A percentile compares a stretch with the other conserved stretches of the same genome.
Conservation (phyloP, 2,113 vertebrate species). For the Oreochromis tanganicae region DNA sequence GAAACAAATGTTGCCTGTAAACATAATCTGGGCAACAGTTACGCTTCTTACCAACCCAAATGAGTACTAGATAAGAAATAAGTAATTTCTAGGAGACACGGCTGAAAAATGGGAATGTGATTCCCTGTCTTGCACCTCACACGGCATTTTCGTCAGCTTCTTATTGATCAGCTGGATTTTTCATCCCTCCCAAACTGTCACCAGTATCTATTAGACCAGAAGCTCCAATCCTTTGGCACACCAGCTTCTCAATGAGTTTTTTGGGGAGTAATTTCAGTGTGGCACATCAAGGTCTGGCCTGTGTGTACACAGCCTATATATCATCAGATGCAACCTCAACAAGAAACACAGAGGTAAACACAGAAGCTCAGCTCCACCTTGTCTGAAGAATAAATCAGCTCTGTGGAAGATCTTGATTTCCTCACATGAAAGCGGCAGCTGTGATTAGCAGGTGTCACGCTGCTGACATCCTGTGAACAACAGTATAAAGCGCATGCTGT, state of each 20-base stretch:
- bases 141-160: not conserved
- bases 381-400: not conserved
- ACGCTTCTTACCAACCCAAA: not conserved
- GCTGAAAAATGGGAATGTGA: not conserved
- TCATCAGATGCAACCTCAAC: slow-evolving; percentile 11
- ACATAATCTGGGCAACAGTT: not conserved
- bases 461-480: slow-evolving; percentile 29
- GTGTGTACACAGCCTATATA: slow-evolving; percentile 19
- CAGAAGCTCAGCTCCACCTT: not conserved
- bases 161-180: slow-evolving; percentile 27
- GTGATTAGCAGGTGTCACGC: slow-evolving; percentile 17
- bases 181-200: slow-evolving; percentile 42
- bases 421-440: slow-evolving; percentile 25
- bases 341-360: not conserved
- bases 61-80: not conserved
- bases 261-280: slow-evolving; percentile 46
- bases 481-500: slow-evolving; percentile 23
- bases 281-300: not conserved
- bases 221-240: slow-evolving; percentile 36
- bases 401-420: not conserved
- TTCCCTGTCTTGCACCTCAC: not conserved
- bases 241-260: slow-evolving; percentile 50
- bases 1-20: not conserved
- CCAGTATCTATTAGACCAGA: slow-evolving; percentile 33
- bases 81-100: not conserved